These are phyloP conservation scores for Corydoras sp. DNA, from an alignment of 2,113 vertebrate genomes.

Conservation along the genomic window DNA sequence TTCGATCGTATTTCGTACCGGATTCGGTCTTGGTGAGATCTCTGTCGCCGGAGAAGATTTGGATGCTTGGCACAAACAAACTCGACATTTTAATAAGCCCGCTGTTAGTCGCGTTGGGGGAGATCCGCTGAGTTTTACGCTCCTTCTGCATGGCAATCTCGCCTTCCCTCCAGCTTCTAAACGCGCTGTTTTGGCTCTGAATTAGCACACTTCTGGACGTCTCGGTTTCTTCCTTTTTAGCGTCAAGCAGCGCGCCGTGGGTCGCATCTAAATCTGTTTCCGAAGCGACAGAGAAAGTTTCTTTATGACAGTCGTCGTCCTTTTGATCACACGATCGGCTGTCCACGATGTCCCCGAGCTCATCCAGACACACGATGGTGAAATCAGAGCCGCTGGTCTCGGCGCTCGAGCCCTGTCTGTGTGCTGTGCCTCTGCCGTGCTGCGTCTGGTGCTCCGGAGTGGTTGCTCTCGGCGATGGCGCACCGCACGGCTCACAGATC, in stretches of 20 bases:
- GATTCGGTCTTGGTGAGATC: constrained; percentile 52
- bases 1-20: constrained; percentile 22
- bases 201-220: constrained; percentile 78
- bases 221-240: constrained; percentile 78
- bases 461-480: no score
- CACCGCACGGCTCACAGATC: constrained; percentile 67
- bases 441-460: constrained; percentile 51
- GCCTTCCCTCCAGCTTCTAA: constrained; percentile 88
- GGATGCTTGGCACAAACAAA: constrained; percentile 88
- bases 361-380: constrained; percentile 61
- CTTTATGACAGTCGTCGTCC: constrained; percentile 52
- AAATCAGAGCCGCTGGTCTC: constrained; percentile 75
- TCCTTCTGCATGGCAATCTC: constrained; percentile 75
- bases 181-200: constrained; percentile 91
- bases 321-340: constrained; percentile 66
- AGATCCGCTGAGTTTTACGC: constrained; percentile 56
- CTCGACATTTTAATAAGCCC: constrained; percentile 85
- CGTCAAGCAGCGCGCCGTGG: constrained; percentile 66
- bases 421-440: constrained; percentile 54
- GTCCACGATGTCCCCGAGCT: constrained; percentile 57
- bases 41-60: constrained; percentile 66
- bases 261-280: constrained; percentile 53
- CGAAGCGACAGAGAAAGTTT: constrained; percentile 39
- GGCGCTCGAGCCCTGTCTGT: constrained; percentile 70
- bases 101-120: constrained; percentile 46